A percentile compares a stretch with the other conserved stretches of the same genome.
phyloP scores from a whole-genome alignment of 2,797 vertebrate species.

The Merluccius polli region DNA sequence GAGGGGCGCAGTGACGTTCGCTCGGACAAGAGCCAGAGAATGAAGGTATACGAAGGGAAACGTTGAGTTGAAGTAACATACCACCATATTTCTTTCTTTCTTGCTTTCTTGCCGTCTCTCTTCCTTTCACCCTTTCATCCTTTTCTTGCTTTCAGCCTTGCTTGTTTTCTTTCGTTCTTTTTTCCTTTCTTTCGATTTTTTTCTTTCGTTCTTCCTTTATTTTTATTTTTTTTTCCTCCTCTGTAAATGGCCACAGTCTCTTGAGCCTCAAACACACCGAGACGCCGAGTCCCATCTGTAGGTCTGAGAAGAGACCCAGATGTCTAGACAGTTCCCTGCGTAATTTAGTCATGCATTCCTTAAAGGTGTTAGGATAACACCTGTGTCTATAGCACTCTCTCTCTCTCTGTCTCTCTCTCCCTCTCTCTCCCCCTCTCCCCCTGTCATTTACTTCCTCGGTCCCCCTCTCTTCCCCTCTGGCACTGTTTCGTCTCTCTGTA shows the following conservation, averaged over 20 bases:
- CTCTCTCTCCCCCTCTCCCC: constrained; percentile 25
- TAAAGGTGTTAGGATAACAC: constrained; percentile 59
- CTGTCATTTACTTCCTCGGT: constrained; percentile 31
- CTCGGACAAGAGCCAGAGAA: not conserved
- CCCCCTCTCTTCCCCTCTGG: constrained; percentile 24
- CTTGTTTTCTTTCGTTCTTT: not conserved
- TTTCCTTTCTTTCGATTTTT: constrained; percentile 22
- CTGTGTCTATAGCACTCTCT: constrained; percentile 43
- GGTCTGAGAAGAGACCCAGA: constrained; percentile 52
- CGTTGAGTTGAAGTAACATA: not conserved
- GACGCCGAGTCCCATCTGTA: constrained; percentile 33
- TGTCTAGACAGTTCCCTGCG: constrained; percentile 43
- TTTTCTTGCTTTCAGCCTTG: constrained; percentile 12
- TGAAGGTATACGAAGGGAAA: not conserved
- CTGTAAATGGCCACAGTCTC: constrained; percentile 37
- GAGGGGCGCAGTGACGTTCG: not conserved
- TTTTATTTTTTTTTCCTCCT: constrained; percentile 4
- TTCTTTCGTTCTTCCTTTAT: constrained; percentile 8
- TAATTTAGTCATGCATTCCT: constrained; percentile 58
- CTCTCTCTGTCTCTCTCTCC: constrained; percentile 22
- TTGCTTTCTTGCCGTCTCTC: constrained; percentile 14
- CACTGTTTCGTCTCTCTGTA: constrained; percentile 22
- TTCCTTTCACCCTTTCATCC: constrained; percentile 18
- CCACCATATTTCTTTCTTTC: not conserved
- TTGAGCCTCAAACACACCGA: constrained; percentile 28